These are phyloP conservation scores for Phasia obesa DNA, from an alignment of 2,888 invertebrate genomes.

Conservation along the genomic window DNA sequence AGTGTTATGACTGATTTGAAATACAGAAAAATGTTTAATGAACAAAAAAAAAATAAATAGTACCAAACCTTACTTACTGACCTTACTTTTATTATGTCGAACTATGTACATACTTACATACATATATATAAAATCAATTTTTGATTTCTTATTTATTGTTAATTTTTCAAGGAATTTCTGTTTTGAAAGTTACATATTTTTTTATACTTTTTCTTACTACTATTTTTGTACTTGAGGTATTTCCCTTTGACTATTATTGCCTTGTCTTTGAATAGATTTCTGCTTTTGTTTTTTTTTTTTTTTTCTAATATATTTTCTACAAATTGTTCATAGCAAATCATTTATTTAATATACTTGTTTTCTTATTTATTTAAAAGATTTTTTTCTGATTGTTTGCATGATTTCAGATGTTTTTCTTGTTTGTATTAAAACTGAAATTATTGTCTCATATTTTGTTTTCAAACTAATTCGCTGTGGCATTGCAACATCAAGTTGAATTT, in stretches of 20 bases:
- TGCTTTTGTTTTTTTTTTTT: not conserved
- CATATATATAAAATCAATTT: constrained; percentile 22
- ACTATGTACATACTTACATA: no score
- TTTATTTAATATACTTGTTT: constrained; percentile 20
- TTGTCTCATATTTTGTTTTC: constrained; percentile 53
- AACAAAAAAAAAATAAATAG: not conserved
- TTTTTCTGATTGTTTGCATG: not conserved
- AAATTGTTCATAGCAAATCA: constrained; percentile 23
- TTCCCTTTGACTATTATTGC: constrained; percentile 39
- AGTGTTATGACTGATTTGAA: constrained; percentile 13
- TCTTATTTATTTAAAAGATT: constrained; percentile 12
- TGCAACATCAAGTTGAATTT: constrained; percentile 60
- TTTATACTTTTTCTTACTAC: constrained; percentile 13
- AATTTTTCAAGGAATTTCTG: constrained; percentile 47
- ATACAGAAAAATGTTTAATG: no score
- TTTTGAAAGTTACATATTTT: constrained; percentile 60
- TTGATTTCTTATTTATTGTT: constrained; percentile 16
- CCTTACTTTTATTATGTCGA: constrained; percentile 54
- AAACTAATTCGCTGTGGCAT: constrained; percentile 54
- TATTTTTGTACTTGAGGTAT: constrained; percentile 14
- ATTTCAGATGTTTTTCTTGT: constrained; percentile 8
- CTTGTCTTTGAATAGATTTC: constrained; percentile 15
- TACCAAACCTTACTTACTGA: constrained; percentile 25
- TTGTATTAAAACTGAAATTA: constrained; percentile 32
- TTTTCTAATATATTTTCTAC: not conserved